phyloP scores from a whole-genome alignment of 2,888 invertebrate species.

The Venusia cambrica region DNA sequence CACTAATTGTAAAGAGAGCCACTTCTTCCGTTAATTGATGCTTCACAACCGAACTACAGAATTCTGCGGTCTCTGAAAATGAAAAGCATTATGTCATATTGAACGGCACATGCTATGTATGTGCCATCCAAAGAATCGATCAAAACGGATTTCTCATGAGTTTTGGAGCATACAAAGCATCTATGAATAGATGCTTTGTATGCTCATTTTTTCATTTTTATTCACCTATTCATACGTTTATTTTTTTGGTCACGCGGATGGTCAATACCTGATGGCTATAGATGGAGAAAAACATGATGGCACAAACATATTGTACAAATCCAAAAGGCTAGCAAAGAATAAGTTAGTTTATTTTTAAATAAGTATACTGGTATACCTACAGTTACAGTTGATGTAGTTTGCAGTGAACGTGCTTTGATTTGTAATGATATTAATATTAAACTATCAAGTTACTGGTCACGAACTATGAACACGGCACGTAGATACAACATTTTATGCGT shows the following conservation, averaged over 20 bases:
- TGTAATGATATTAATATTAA: conserved; percentile 40
- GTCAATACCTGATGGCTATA: conserved; percentile 33
- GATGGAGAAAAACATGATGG: conserved; percentile 6
- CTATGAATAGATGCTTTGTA: no score
- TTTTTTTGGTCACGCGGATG: conserved; percentile 39
- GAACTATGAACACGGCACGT: conserved; percentile 55
- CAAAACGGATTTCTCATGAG: no score
- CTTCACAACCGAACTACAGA: conserved; percentile 32
- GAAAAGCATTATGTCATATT: no score
- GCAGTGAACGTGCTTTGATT: conserved; percentile 54
- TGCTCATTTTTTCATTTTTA: no score
- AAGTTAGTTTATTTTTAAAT: no score
- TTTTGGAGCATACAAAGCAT: no score
- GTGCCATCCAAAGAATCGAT: no score
- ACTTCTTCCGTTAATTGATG: conserved; percentile 64
- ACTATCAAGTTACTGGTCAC: conserved; percentile 56
- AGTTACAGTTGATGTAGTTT: conserved; percentile 33
- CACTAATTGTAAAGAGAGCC: conserved; percentile 72
- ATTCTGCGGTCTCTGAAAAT: conserved; percentile 39
- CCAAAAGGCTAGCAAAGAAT: neutral
- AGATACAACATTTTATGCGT: conserved; percentile 37
- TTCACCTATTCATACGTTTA: no score
- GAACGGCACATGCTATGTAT: no score
- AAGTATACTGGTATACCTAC: conserved; percentile 9
- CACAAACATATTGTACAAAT: conserved; percentile 3